Base-by-base conservation (phyloP, 2,797 vertebrate genomes). In the Setipinna tenuifilis region DNA sequence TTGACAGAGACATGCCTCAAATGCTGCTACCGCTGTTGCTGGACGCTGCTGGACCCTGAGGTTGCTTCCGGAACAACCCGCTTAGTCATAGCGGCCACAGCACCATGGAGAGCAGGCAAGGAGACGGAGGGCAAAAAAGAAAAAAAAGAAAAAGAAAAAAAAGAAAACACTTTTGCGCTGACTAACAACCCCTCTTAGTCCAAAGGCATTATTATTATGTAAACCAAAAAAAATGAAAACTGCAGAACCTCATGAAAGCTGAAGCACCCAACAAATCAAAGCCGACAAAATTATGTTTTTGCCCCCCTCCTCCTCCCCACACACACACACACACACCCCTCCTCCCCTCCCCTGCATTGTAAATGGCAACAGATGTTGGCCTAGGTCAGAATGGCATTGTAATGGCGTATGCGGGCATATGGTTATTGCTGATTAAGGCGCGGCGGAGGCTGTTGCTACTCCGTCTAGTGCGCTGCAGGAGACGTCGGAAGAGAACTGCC, bases 361-460 rank as follows among this genome's bases (percentile, higher is more conserved):
- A 93, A 95, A 94, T 91, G 92, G 92, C 92, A 94, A 94, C 94
- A 96, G 95, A 93, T 95, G 94, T 93, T 95, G 95, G 91, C 91
- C 90, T 88, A 91, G 94, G 93, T 94, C 92, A 93, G 91, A 94
- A 95, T 89, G 91, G 93, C 92, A 85, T 89, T 85, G 85, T 94
- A 94, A 95, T 96, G 95, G 93, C 93, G 91, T 86, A 88, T 88
- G 85, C 93, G 90, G 94, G 93, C 95, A 95, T 95, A 95, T 95
- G 95, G 94, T 94, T 94, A 95, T 90, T 91, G 93, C 91, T 95
- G 95, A 95, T 95, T 94, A 94, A 94, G 95, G 93, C 93, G 91
- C 91, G 90, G 91, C 91, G 92, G 92, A 90, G 68, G 91, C 89
- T 93, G 62, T 89, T 91, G 90, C 90, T 41, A 6, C 71, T 44